Percentiles rank a stretch among this genome's conserved stretches.
phyloP scores from a whole-genome alignment of 2,797 vertebrate genomes.

The Furcifer pardalis region DNA sequence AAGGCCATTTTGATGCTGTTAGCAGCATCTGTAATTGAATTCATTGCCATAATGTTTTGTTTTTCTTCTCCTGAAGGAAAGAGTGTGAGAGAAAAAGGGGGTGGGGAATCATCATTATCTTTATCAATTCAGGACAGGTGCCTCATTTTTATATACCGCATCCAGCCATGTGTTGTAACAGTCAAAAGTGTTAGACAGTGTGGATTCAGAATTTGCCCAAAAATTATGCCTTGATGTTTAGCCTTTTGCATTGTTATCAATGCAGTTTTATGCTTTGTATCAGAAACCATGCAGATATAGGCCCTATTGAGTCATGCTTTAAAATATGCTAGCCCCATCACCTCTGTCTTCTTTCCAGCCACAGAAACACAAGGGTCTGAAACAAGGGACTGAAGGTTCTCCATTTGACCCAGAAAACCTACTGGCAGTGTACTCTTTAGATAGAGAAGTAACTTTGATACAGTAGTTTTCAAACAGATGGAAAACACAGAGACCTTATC shows the following conservation, averaged over 20 bases:
- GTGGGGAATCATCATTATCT: not conserved
- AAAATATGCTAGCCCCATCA: not conserved
- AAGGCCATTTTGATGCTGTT: constrained; percentile 12
- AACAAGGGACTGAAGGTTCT: too few relatives aligned
- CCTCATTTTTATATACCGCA: not conserved
- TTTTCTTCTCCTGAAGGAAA: not conserved
- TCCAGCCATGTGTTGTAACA: not conserved
- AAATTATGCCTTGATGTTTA: not conserved
- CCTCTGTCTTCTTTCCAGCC: too few relatives aligned
- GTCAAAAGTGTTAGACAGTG: not conserved
- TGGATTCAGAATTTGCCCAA: not conserved
- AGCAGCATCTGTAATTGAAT: constrained; percentile 17
- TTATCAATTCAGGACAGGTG: not conserved
- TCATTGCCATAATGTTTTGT: not conserved
- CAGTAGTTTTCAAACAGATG: too few relatives aligned
- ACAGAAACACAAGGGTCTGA: too few relatives aligned
- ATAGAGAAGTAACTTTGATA: too few relatives aligned
- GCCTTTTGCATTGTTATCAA: not conserved
- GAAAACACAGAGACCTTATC: too few relatives aligned
- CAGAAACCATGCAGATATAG: not conserved
- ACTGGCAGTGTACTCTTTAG: too few relatives aligned
- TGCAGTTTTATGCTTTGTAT: not conserved
- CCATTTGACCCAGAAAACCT: too few relatives aligned
- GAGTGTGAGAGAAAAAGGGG: rapidly evolving
- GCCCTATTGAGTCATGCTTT: too few relatives aligned